Evolutionary conservation across 2,888 invertebrate genomes (phyloP).

Genomic region (Toxonevra muliebris): DNA sequence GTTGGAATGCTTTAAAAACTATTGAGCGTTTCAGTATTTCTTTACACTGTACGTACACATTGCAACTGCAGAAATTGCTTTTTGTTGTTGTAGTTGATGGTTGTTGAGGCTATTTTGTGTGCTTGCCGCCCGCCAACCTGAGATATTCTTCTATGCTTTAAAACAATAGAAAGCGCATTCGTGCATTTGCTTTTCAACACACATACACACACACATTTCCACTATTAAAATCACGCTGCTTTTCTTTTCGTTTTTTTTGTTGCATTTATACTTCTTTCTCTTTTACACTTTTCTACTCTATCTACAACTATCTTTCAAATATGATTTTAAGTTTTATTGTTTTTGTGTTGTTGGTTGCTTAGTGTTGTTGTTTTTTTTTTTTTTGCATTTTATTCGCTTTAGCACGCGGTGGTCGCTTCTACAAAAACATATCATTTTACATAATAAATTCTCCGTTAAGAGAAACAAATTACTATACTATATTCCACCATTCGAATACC

Average conservation of each 20-base stretch:
- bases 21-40: not conserved
- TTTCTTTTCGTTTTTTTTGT: not conserved
- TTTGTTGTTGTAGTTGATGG: too few relatives aligned
- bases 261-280: not conserved
- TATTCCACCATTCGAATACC: too few relatives aligned
- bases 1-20: too few relatives aligned
- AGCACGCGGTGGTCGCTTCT: slow-evolving; percentile 8
- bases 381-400: not conserved
- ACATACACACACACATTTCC: too few relatives aligned
- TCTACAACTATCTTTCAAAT: too few relatives aligned
- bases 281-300: not conserved
- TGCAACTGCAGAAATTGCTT: not conserved
- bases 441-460: slow-evolving; percentile 42
- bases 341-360: not conserved
- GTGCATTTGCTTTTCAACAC: not conserved
- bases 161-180: slow-evolving; percentile 18
- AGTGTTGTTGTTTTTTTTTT: not conserved
- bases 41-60: not conserved
- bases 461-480: slow-evolving; percentile 39
- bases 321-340: not conserved
- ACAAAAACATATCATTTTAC: slow-evolving; percentile 41
- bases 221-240: not conserved
- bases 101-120: not conserved
- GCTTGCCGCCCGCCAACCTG: not conserved
- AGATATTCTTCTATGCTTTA: not conserved